Percentiles rank a stretch among this genome's conserved stretches.
These are phyloP conservation scores for Dastarcus helophoroides DNA, from an alignment of 2,888 invertebrate genomes.

Conservation along the genomic window DNA sequence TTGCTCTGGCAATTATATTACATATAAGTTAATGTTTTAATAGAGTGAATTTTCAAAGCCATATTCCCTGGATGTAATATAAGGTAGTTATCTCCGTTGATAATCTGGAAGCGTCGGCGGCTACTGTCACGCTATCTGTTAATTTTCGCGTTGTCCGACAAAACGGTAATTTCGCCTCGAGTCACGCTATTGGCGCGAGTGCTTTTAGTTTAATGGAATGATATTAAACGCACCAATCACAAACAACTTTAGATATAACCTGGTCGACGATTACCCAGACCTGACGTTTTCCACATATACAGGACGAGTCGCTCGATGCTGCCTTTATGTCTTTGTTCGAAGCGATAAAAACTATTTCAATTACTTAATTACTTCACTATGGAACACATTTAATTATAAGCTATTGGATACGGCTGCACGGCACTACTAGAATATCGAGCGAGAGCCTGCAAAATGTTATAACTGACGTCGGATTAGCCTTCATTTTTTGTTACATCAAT, in stretches of 20 bases:
- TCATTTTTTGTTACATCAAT: too few species aligned
- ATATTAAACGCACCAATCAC: constrained; percentile 31
- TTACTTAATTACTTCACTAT: too few species aligned
- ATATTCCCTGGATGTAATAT: too few species aligned
- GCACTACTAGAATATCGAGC: too few species aligned
- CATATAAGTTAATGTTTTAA: too few species aligned
- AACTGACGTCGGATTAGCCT: too few species aligned
- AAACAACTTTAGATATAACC: constrained; percentile 31
- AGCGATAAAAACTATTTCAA: background rate
- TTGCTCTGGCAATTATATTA: too few species aligned
- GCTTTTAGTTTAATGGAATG: constrained; percentile 35
- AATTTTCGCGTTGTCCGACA: constrained; percentile 33
- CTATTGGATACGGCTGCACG: too few species aligned
- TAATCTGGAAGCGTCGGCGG: background rate
- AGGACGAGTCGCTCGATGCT: background rate
- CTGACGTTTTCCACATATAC: background rate
- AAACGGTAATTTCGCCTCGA: constrained; percentile 30
- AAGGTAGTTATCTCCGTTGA: too few species aligned
- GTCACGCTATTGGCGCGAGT: constrained; percentile 30
- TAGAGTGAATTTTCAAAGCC: too few species aligned
- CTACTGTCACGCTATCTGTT: constrained; percentile 22
- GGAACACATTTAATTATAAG: too few species aligned
- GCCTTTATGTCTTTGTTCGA: constrained; percentile 1
- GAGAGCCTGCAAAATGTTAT: too few species aligned
- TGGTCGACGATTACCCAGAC: constrained; percentile 15